Evolutionary conservation across 2,797 vertebrate species (phyloP).

Genomic region (Sitta carolinensis): DNA sequence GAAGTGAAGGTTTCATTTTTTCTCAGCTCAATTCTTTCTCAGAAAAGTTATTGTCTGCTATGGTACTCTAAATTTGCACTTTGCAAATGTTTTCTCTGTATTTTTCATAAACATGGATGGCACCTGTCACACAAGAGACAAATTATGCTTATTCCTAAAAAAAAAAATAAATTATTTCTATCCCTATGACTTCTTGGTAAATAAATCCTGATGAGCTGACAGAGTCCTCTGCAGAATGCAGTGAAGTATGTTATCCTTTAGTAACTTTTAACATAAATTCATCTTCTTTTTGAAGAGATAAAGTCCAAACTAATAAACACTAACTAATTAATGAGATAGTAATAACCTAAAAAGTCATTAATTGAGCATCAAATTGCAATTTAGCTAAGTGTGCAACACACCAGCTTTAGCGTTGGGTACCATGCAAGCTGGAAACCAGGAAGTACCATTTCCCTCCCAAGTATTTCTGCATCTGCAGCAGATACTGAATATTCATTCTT

Average conservation of each 20-base stretch:
- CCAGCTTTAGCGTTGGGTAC: not conserved
- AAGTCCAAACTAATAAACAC: not conserved
- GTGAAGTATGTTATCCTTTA: not conserved
- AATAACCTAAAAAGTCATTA: not conserved
- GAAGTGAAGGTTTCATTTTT: not conserved
- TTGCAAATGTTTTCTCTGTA: not conserved
- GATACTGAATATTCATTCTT: slow-evolving; percentile 6
- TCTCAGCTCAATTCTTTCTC: not conserved
- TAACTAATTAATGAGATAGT: not conserved
- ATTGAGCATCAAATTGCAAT: not conserved
- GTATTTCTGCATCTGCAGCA: not conserved
- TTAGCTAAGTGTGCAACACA: not conserved
- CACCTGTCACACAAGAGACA: not conserved
- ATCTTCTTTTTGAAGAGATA: not conserved
- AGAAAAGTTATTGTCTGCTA: not conserved
- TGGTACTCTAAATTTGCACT: not conserved
- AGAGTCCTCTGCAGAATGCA: not conserved
- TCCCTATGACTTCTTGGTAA: not conserved
- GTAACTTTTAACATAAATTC: not conserved
- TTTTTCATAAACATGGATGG: not conserved
- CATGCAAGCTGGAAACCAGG: not conserved
- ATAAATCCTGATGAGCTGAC: not conserved
- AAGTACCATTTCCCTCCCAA: not conserved
- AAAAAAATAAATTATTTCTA: not conserved
- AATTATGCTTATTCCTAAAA: not conserved